phyloP scores from a whole-genome alignment of 2,797 vertebrate genomes.

The Phrynocephalus forsythii region DNA sequence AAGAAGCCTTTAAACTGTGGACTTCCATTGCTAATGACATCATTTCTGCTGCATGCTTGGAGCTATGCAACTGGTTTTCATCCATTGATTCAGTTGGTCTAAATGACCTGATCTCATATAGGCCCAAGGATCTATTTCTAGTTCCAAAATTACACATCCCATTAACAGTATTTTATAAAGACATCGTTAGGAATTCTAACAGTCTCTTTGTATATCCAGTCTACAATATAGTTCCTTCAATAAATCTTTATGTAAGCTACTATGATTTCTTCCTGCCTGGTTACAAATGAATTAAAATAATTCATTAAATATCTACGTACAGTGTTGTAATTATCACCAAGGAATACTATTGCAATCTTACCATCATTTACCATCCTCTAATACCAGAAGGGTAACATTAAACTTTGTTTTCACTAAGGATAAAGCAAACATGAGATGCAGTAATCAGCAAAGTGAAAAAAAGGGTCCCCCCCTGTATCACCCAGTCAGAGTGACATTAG shows the following conservation, averaged over 20 bases:
- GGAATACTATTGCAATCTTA: not conserved
- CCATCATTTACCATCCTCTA: not conserved
- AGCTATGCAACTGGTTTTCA: no score
- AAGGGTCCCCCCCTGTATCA: not conserved
- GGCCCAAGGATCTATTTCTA: no score
- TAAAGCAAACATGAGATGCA: slow-evolving; percentile 2
- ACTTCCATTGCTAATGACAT: no score
- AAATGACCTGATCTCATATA: no score
- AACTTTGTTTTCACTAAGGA: not conserved
- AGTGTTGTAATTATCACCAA: not conserved
- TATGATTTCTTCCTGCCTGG: slow-evolving; percentile 18
- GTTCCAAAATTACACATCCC: no score
- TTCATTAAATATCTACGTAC: not conserved
- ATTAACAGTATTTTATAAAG: no score
- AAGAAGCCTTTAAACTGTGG: no score
- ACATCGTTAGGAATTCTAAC: not conserved
- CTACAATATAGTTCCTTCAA: slow-evolving; percentile 13
- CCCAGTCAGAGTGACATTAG: not conserved
- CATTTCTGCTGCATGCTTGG: no score
- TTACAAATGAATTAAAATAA: accelerated
- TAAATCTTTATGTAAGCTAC: not conserved
- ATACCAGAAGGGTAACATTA: no score
- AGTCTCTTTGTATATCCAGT: no score
- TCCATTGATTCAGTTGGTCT: no score
- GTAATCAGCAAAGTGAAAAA: not conserved